A percentile compares a stretch with the other conserved stretches of the same genome.
Evolutionary conservation across 2,797 vertebrate species (phyloP).

Genomic region (Lepus oiostolus): DNA sequence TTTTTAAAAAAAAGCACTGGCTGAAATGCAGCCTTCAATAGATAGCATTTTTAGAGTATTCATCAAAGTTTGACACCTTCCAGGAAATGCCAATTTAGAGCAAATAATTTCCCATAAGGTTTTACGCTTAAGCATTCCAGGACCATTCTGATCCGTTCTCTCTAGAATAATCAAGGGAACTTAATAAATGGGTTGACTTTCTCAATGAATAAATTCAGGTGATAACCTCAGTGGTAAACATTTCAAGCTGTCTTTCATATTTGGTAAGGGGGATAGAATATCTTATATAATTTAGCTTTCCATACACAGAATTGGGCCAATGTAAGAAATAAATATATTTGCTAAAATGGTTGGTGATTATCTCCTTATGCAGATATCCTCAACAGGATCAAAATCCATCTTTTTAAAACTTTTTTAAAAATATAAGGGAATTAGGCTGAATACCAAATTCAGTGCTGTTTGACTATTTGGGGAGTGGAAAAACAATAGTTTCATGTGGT

Average conservation of each 20-base stretch:
- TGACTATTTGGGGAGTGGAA: neutral
- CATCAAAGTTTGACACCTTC: constrained; percentile 22
- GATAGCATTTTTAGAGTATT: constrained; percentile 23
- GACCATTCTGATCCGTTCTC: neutral
- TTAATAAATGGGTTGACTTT: constrained; percentile 31
- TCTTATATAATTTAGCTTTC: neutral
- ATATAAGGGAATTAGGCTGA: neutral
- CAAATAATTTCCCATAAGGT: neutral
- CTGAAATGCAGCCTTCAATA: neutral
- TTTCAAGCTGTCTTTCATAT: neutral
- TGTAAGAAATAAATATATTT: constrained; percentile 42
- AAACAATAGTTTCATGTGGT: neutral
- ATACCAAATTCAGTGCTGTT: neutral
- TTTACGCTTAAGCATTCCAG: neutral
- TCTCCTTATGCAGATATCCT: neutral
- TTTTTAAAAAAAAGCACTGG: no score
- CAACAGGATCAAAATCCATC: neutral
- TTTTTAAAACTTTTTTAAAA: constrained; percentile 25
- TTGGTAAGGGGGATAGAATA: neutral
- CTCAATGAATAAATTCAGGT: neutral
- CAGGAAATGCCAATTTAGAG: constrained; percentile 51
- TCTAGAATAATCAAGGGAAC: neutral
- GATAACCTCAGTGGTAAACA: neutral
- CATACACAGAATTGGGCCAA: neutral
- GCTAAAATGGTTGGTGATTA: neutral